These are phyloP conservation scores for Hyalella azteca DNA, from an alignment of 2,888 invertebrate species.

Conservation along the genomic window DNA sequence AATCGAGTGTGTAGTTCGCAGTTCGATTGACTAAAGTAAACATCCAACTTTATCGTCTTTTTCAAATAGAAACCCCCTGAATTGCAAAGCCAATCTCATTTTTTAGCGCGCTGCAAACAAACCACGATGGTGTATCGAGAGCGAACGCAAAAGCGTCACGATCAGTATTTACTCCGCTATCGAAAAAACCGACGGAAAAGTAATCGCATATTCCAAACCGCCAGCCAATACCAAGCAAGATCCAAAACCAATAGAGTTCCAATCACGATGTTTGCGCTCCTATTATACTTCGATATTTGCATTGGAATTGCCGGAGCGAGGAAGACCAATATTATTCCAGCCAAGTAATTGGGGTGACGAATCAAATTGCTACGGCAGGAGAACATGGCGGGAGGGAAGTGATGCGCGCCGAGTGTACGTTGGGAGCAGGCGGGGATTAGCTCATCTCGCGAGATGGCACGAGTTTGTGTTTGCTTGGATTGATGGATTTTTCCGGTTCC, in stretches of 20 bases:
- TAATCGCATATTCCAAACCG: slow-evolving; percentile 26
- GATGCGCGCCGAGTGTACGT: not conserved
- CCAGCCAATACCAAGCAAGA: slow-evolving; percentile 16
- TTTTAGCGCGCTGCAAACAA: not conserved
- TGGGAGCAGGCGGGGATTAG: not conserved
- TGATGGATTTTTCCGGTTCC: slow-evolving; percentile 7
- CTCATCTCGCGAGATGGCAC: not conserved
- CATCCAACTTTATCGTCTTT: not conserved
- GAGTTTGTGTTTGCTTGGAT: not conserved
- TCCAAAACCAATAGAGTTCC: slow-evolving; percentile 37
- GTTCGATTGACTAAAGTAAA: not conserved
- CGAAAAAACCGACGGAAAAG: not conserved
- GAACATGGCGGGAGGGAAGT: not conserved
- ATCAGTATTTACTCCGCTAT: not conserved
- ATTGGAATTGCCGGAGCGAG: slow-evolving; percentile 35
- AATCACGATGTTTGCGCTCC: slow-evolving; percentile 37
- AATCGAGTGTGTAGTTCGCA: slow-evolving; percentile 3
- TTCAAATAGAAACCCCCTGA: not conserved
- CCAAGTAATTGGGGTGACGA: slow-evolving; percentile 37
- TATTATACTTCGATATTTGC: slow-evolving; percentile 37
- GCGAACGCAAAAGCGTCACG: not conserved
- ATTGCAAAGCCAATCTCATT: not conserved
- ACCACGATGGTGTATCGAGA: not conserved
- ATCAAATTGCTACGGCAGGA: slow-evolving; percentile 36
- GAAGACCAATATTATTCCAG: slow-evolving; percentile 35